These are phyloP conservation scores for Kobus ellipsiprymnus DNA, from an alignment of 2,113 vertebrate genomes.

Conservation along the genomic window DNA sequence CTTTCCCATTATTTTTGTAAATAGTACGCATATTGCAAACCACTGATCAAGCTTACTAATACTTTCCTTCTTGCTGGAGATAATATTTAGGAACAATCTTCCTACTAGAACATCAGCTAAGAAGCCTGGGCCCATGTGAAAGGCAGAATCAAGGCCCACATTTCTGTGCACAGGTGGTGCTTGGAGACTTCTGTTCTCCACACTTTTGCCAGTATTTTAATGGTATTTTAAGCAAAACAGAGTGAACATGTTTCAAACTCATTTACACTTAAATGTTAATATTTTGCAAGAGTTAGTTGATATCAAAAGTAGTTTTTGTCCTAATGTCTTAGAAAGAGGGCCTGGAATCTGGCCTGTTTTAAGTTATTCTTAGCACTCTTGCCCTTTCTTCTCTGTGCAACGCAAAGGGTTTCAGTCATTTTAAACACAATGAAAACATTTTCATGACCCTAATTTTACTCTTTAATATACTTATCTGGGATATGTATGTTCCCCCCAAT, in stretches of 20 bases:
- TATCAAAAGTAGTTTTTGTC: neutral
- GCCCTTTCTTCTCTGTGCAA: neutral
- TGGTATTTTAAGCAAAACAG: neutral
- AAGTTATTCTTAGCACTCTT: constrained; percentile 3
- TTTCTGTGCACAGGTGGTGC: neutral
- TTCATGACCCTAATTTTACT: neutral
- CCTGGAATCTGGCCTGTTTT: neutral
- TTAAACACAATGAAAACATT: neutral
- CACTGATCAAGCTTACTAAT: neutral
- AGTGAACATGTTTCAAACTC: neutral
- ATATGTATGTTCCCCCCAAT: neutral
- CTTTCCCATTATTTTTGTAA: neutral
- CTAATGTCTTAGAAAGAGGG: neutral
- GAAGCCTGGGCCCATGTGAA: neutral
- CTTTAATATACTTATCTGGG: neutral
- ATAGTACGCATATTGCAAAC: neutral
- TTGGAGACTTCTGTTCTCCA: neutral
- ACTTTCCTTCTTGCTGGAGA: neutral
- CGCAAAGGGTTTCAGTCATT: neutral
- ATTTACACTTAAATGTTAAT: constrained; percentile 6
- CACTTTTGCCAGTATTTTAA: neutral
- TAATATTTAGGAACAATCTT: neutral
- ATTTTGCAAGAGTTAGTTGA: neutral
- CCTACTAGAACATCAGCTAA: neutral
- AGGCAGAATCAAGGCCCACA: neutral